Evolutionary conservation across 2,797 vertebrate species (phyloP).

Genomic region (Sus cebifrons): DNA sequence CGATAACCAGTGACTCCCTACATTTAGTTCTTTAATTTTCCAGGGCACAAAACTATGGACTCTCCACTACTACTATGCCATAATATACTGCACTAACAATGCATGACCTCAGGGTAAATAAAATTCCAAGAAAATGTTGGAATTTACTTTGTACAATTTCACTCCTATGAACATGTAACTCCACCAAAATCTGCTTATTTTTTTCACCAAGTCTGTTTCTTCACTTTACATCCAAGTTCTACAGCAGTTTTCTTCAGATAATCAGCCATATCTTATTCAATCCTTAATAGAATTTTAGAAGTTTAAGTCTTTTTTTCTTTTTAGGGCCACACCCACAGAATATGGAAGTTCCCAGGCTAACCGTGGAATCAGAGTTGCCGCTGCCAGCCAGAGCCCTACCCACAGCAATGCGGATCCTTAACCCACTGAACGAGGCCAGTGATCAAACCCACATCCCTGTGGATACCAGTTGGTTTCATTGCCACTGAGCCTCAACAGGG

Average conservation of each 20-base stretch:
- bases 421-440: no score
- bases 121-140: not conserved
- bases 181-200: not conserved
- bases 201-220: not conserved
- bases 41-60: not conserved
- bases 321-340: no score
- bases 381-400: no score
- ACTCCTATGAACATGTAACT: not conserved
- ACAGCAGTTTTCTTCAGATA: not conserved
- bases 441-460: no score
- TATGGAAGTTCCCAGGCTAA: no score
- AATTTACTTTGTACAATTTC: not conserved
- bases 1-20: not conserved
- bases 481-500: no score
- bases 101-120: not conserved
- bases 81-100: not conserved
- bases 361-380: no score
- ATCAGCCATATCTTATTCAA: not conserved
- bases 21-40: not conserved
- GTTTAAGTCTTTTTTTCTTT: no score
- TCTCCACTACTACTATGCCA: accelerated
- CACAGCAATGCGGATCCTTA: no score
- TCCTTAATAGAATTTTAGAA: not conserved
- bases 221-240: not conserved
- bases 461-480: no score